Percentiles rank a stretch among this genome's conserved stretches.
Conservation (phyloP, 2,113 vertebrate species). For the Peucedramus taeniatus region DNA sequence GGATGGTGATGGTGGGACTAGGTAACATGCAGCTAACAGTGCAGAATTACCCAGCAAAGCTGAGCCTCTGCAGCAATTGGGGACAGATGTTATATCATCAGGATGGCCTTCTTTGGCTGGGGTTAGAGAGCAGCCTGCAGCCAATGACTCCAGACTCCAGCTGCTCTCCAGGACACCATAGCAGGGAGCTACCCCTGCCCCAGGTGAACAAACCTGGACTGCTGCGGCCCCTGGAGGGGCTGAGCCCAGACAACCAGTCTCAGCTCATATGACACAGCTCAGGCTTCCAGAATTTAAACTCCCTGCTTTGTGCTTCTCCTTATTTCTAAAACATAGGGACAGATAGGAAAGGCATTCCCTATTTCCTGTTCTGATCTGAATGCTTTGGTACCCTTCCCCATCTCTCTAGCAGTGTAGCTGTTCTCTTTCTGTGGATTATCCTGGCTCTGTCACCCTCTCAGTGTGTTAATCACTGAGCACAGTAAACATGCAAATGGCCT, state of each 20-base stretch:
- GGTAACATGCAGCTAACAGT: rapidly evolving
- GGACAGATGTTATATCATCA: not conserved
- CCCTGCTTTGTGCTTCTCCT: not conserved
- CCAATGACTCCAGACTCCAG: not conserved
- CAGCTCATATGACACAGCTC: not conserved
- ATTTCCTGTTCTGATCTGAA: not conserved
- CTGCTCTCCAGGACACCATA: not conserved
- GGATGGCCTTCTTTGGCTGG: not conserved
- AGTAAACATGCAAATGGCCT: not conserved
- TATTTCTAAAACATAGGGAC: not conserved
- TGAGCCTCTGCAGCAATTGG: not conserved
- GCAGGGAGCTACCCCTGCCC: not conserved
- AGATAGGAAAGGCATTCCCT: not conserved
- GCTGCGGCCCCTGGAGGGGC: not conserved
- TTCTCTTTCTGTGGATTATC: not conserved
- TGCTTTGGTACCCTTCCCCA: not conserved
- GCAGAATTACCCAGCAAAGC: rapidly evolving
- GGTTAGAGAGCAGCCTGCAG: not conserved
- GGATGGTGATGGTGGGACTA: not conserved
- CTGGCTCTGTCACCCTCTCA: not conserved
- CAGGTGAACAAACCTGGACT: not conserved
- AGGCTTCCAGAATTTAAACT: not conserved
- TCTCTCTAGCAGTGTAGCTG: not conserved
- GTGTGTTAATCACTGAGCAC: not conserved
- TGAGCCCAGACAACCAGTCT: not conserved